These are phyloP conservation scores for Montipora cactus DNA, from an alignment of 64 coral and sea anemone genomes.

Conservation along the genomic window DNA sequence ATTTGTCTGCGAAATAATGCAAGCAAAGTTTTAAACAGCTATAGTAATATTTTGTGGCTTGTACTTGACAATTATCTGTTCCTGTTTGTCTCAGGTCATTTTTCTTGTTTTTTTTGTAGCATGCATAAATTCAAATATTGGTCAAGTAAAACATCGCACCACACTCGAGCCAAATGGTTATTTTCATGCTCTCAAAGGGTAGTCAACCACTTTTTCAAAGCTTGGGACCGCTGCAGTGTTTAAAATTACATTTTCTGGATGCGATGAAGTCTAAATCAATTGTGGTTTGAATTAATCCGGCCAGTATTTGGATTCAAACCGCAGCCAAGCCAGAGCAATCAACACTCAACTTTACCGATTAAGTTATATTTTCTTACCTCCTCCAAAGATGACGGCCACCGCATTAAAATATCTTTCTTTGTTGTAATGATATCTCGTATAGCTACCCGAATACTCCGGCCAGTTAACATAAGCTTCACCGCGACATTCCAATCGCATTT, in stretches of 20 bases:
- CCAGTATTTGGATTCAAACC: too few species aligned
- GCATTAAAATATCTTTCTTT: conserved; percentile 55
- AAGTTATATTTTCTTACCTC: neutral
- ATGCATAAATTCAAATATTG: too few species aligned
- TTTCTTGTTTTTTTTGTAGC: too few species aligned
- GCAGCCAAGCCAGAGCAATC: neutral
- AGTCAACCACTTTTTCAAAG: too few species aligned
- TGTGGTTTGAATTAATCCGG: neutral
- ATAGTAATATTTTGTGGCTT: too few species aligned
- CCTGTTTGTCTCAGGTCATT: too few species aligned
- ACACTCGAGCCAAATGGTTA: neutral
- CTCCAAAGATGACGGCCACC: conserved; percentile 44
- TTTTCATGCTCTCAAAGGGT: too few species aligned
- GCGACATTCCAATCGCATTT: conserved; percentile 70
- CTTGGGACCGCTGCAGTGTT: neutral
- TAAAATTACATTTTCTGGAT: neutral
- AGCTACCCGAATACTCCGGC: conserved; percentile 68
- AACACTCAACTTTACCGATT: too few species aligned
- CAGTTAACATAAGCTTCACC: conserved; percentile 74
- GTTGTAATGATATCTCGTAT: conserved; percentile 78
- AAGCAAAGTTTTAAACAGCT: neutral
- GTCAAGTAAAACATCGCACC: neutral
- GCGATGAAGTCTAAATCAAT: neutral
- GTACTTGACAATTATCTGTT: neutral
- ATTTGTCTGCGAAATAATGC: neutral